A percentile compares a stretch with the other conserved stretches of the same genome.
phyloP scores from a whole-genome alignment of 2,888 invertebrate genomes.

The Ferdinandea cuprea region DNA sequence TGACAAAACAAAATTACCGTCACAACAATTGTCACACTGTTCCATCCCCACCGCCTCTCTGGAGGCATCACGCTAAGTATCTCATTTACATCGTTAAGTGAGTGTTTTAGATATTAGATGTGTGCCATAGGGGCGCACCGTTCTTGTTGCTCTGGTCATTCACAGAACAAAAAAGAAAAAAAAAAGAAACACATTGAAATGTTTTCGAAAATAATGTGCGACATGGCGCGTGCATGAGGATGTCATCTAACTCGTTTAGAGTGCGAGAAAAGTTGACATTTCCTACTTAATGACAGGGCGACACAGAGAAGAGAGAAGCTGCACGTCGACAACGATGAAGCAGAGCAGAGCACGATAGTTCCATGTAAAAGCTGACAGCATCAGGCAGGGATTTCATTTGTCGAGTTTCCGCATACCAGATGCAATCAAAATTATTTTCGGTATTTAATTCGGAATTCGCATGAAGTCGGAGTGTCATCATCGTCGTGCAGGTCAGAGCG shows the following conservation, averaged over 20 bases:
- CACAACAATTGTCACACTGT: conserved; percentile 54
- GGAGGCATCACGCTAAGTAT: neutral
- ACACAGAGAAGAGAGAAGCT: neutral
- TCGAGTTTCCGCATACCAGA: conserved; percentile 53
- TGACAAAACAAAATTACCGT: conserved; percentile 73
- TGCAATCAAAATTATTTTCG: conserved; percentile 41
- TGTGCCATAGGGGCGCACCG: conserved; percentile 52
- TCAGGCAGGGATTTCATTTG: conserved; percentile 51
- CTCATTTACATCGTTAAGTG: conserved; percentile 44
- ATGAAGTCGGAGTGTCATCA: conserved; percentile 33
- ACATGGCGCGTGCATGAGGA: conserved; percentile 56
- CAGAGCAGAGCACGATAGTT: conserved; percentile 31
- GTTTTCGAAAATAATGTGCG: conserved; percentile 33
- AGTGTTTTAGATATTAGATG: conserved; percentile 25
- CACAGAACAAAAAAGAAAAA: too few relatives aligned
- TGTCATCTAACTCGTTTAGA: conserved; percentile 63
- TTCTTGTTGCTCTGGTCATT: conserved; percentile 31
- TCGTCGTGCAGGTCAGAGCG: neutral
- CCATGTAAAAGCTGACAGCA: conserved; percentile 52
- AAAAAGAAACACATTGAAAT: neutral
- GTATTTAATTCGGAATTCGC: conserved; percentile 26
- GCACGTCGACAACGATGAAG: neutral
- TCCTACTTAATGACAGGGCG: conserved; percentile 59
- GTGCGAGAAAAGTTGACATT: conserved; percentile 61
- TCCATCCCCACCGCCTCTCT: conserved; percentile 8